Base-by-base conservation (phyloP, 2,113 vertebrate species). In the Psittacula cyanocephala region DNA sequence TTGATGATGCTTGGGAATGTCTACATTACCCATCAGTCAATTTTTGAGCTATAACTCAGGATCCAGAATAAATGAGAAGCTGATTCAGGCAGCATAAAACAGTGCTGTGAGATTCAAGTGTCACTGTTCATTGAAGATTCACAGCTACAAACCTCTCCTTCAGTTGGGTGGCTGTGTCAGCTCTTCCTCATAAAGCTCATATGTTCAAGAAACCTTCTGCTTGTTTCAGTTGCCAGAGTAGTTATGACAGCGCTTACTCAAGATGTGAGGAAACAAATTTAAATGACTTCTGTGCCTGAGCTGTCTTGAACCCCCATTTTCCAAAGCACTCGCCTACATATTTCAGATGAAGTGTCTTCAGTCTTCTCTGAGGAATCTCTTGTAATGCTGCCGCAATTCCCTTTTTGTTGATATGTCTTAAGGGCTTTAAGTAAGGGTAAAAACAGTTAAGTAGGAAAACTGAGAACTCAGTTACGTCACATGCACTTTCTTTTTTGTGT, bases 181-280 rank as follows among this genome's bases (percentile, higher is more conserved):
- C 52, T 71, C 29, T 43, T 91, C 17, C 46, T 84, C 25, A 12
- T 20, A 53, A 78, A 70, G 23, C 13, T 41, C 52, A 62, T 11
- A 29, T 0, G 0, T 16, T 15, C 2, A 10, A 57, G 31, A 60
- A 85, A 70, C 5, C 6, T 80, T 44, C 9, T 19, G 35, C 6
- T 64, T 85, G n/a, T 43, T 88, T 67, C 39, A 74, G 18, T 17
- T 44, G 22, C 20, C 43, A 81, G 11, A 0, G 1, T 5, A 49
- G 23, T 10, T 46, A 7, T 33, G 53, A 55, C 17, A 81, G 55
- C 46, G 44, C 23, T 71, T 27, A 35, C 16, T 64, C 47, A 86
- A 50, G 31, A 46, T 14, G 13, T 13, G 7, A 12, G 13, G 35
- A 87, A 78, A 65, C 7, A 60, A 12, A 69, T 60, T 68, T 46